Evolutionary conservation across 2,113 vertebrate species (phyloP), one percentile per base, ranked within the genome.

Genomic region (Coracopsis vasa): DNA sequence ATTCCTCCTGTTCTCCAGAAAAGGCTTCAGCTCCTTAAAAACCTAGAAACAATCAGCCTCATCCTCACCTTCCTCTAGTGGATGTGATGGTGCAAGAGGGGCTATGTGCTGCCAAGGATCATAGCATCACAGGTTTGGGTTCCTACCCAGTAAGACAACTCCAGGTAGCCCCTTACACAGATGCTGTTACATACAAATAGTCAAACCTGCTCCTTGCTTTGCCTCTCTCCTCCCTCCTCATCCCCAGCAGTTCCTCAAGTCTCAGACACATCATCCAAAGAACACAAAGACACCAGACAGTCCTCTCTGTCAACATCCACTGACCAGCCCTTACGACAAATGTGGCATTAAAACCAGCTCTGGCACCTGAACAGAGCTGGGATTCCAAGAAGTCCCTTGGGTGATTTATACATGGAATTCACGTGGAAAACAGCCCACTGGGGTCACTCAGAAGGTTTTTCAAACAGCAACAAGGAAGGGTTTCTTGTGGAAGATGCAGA

Each of bases 371-470:
- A 65, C 39, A 67, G 72, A 88, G 88, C 80, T 80, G 95, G 87
- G 89, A 62, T 73, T 39, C 60, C 45, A 67, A 73, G 70, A 50
- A 75, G 81, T 16, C 87, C 17, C 69, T 42, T 3, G 44, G 71
- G 82, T 80, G 85, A 94, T 67, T 82, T 20, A 80, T 31, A 95
- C 85, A 53, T 14, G 83, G 95, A 88, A 95, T 88, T 33, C 37
- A 61, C 15, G 86, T n/a, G 75, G 92, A 91, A 77, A 97, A 90
- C 78, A 69, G 75, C 51, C 24, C 35, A 42, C 37, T 84, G 62
- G 7, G 81, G 88, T 50, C 94, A 61, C 90, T 75, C 13, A 11
- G 69, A 83, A 81, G 80, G 64, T 24, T 78, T 74, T 60, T 8
- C 92, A 60, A 42, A 35, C 24, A 81, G 66, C 41, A 64, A 74